phyloP scores from a whole-genome alignment of 2,113 vertebrate genomes.

The Rhabdornis inornatus region DNA sequence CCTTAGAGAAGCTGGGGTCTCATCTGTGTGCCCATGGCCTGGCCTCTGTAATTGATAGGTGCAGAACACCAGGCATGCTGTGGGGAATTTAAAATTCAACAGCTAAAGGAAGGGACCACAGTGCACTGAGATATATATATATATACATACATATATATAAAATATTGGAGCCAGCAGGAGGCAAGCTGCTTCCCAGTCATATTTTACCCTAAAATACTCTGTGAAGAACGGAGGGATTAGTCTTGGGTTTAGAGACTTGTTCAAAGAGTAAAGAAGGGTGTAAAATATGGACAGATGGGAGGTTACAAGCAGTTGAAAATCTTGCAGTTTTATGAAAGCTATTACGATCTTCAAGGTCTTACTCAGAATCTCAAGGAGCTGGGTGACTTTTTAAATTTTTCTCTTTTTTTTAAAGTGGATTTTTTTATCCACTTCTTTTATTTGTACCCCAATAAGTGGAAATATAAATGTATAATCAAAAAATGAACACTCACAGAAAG shows the following conservation, averaged over 20 bases:
- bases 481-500: neutral
- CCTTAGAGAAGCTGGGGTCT: neutral
- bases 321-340: neutral
- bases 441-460: neutral
- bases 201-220: neutral
- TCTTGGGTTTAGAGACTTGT: neutral
- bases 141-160: neutral
- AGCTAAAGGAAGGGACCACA: neutral
- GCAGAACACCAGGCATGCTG: neutral
- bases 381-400: neutral
- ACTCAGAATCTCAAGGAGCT: neutral
- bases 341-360: neutral
- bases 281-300: neutral
- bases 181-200: neutral
- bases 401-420: too few species aligned
- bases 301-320: neutral
- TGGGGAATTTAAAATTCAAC: neutral
- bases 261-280: neutral
- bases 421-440: neutral
- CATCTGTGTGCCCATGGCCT: neutral
- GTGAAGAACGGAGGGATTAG: neutral
- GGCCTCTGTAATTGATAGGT: neutral
- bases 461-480: neutral
- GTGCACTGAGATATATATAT: neutral
- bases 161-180: neutral